Evolutionary conservation across 2,113 vertebrate genomes (phyloP).

Genomic region (Vicugna pacos): DNA sequence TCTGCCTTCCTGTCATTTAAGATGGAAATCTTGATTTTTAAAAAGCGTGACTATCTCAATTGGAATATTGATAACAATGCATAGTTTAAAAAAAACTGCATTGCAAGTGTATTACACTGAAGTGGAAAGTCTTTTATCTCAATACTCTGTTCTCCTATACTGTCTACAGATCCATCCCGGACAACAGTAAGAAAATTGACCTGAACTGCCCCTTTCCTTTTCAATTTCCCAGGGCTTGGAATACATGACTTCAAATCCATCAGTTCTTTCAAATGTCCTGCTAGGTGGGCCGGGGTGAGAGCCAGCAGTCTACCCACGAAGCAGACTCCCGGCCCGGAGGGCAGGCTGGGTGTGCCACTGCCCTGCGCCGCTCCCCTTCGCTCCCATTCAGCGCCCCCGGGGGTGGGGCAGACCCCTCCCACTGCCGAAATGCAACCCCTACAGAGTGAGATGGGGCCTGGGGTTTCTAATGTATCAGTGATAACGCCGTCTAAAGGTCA

Average conservation of each 20-base stretch:
- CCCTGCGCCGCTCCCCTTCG: rapidly evolving
- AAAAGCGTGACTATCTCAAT: not conserved
- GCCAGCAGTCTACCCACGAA: not conserved
- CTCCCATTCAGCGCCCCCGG: not conserved
- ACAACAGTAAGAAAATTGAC: not conserved
- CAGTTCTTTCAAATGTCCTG: not conserved
- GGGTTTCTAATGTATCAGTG: not conserved
- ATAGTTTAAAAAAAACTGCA: not conserved
- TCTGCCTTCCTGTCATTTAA: not conserved
- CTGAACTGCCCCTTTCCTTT: not conserved
- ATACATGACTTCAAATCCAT: not conserved
- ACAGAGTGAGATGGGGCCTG: not conserved
- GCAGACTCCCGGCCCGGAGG: not conserved
- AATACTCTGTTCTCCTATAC: not conserved
- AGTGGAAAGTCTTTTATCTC: not conserved
- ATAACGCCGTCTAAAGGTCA: not conserved
- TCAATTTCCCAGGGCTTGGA: not conserved
- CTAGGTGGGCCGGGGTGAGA: not conserved
- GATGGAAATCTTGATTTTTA: not conserved
- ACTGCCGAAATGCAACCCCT: not conserved
- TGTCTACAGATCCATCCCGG: not conserved
- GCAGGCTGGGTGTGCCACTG: rapidly evolving
- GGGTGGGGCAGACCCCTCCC: too few relatives aligned
- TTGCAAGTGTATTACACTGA: not conserved
- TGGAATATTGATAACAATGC: not conserved